phyloP scores from a whole-genome alignment of 2,113 vertebrate genomes.

The Arothron firmamentum region DNA sequence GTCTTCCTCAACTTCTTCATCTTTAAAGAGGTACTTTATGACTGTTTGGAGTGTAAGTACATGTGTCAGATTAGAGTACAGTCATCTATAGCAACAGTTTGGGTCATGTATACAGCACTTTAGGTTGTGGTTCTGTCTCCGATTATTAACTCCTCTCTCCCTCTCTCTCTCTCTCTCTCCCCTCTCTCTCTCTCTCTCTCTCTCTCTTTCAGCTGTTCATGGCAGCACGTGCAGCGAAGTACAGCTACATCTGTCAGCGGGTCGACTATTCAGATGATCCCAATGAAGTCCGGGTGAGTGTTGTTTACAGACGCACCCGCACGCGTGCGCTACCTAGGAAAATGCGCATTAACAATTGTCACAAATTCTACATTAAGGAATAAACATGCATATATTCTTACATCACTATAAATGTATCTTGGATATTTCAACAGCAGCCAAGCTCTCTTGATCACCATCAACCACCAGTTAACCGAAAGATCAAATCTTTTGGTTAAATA shows the following conservation, averaged over 20 bases:
- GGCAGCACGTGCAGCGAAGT: slow-evolving; percentile 88
- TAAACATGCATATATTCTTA: no score
- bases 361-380: no score
- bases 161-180: no score
- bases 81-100: neutral
- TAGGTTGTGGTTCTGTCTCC: neutral
- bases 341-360: no score
- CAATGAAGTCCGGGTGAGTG: slow-evolving; percentile 98
- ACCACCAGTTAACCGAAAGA: no score
- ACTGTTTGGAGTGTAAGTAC: neutral
- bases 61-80: slow-evolving; percentile 14
- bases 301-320: neutral
- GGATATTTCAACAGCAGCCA: no score
- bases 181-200: no score
- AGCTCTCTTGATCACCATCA: no score
- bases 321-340: neutral
- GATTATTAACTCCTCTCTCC: neutral
- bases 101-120: slow-evolving; percentile 5
- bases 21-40: slow-evolving; percentile 87
- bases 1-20: slow-evolving; percentile 98
- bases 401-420: no score
- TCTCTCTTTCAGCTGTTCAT: slow-evolving; percentile 83
- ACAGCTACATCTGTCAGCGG: slow-evolving; percentile 95
- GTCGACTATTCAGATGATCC: slow-evolving; percentile 95
- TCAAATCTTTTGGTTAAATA: no score